Percentiles rank a stretch among this genome's conserved stretches.
Conservation (phyloP, 2,888 invertebrate species). For the Corythucha ciliata region DNA sequence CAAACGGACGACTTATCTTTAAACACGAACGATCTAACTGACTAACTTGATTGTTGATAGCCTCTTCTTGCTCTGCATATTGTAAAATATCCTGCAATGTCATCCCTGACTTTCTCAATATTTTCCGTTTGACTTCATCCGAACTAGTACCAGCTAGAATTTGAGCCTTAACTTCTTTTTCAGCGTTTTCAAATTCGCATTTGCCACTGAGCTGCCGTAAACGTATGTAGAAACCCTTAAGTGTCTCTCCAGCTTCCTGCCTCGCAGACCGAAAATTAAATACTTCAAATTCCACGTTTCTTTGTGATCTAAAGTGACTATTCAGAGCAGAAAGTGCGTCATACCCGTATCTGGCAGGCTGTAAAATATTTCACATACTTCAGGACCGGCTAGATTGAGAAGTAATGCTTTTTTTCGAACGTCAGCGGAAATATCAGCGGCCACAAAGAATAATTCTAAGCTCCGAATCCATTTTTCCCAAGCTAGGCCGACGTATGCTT, state of each 20-base stretch:
- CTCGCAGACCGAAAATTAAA: conserved; percentile 5
- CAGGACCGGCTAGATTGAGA: not conserved
- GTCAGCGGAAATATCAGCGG: not conserved
- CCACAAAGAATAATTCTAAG: not conserved
- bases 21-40: too few species aligned
- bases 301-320: not conserved
- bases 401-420: not conserved
- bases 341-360: not conserved
- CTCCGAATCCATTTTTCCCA: conserved; percentile 7
- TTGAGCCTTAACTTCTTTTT: too few species aligned
- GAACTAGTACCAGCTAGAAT: too few species aligned
- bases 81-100: too few species aligned
- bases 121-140: too few species aligned
- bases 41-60: too few species aligned
- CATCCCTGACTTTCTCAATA: too few species aligned
- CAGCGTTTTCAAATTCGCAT: not conserved
- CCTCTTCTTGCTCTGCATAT: too few species aligned
- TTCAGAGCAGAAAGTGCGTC: not conserved
- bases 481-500: not conserved
- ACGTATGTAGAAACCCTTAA: not conserved
- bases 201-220: not conserved
- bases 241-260: not conserved
- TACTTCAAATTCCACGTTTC: conserved; percentile 5
- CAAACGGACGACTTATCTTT: too few species aligned
- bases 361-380: conserved; percentile 1